Conservation (phyloP, 2,113 vertebrate species). For the Octodon degus region DNA sequence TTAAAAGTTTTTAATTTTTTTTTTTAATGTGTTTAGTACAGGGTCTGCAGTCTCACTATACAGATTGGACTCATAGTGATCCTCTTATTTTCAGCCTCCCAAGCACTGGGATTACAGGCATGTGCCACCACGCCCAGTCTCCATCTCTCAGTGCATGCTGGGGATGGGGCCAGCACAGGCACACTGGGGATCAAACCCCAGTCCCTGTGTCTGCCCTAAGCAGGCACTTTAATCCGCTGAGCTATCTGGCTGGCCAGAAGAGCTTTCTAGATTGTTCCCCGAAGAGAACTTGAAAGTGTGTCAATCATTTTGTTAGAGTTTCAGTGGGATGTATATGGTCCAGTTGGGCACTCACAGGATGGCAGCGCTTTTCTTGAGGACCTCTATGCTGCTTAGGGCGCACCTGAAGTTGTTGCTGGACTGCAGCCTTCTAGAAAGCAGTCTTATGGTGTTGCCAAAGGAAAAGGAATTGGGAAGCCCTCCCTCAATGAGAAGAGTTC, state of each 20-base stretch:
- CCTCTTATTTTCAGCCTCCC: no score
- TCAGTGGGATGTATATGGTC: neutral
- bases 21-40: no score
- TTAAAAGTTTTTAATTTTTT: no score
- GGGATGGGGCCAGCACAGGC: no score
- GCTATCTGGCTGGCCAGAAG: neutral
- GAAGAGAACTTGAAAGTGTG: constrained; percentile 4
- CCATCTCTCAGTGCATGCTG: no score
- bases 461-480: neutral
- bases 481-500: constrained; percentile 12
- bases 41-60: no score
- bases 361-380: constrained; percentile 1
- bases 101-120: no score
- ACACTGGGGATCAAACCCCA: no score
- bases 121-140: no score
- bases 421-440: neutral
- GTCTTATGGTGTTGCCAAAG: neutral
- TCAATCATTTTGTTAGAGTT: neutral
- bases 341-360: neutral
- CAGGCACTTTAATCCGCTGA: no score
- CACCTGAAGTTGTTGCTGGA: neutral
- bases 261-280: neutral
- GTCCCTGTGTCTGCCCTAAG: no score
- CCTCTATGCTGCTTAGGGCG: neutral
- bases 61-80: no score